A percentile compares a stretch with the other conserved stretches of the same genome.
Evolutionary conservation across 2,113 vertebrate genomes (phyloP).

Genomic region (Chlorodrepanis virens): DNA sequence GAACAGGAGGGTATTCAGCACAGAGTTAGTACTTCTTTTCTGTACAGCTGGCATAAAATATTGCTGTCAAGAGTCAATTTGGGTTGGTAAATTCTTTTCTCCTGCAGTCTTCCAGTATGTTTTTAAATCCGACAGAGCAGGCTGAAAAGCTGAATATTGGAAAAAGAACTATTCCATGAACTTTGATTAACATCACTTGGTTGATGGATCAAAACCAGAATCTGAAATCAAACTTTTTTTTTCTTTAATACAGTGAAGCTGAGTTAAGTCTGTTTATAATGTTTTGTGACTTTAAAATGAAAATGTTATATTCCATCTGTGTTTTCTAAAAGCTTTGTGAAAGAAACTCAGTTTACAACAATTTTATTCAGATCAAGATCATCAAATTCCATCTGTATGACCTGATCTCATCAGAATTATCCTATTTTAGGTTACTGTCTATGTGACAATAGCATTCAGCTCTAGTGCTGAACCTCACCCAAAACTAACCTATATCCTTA

Average conservation of each 20-base stretch:
- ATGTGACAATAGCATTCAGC: neutral
- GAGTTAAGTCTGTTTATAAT: neutral
- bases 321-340: neutral
- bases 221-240: neutral
- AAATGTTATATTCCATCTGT: neutral
- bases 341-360: neutral
- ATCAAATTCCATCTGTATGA: neutral
- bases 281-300: neutral
- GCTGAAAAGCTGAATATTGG: neutral
- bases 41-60: neutral
- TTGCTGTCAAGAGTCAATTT: neutral
- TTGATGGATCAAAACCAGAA: neutral
- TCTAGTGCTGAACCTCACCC: neutral
- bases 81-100: neutral
- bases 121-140: neutral
- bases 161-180: neutral
- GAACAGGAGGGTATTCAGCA: constrained; percentile 2
- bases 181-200: neutral
- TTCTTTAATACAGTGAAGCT: neutral
- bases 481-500: constrained; percentile 17
- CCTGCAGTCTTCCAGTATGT: neutral
- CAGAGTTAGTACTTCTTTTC: neutral
- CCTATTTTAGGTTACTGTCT: neutral
- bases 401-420: neutral
- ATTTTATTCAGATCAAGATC: neutral